Evolutionary conservation across 2,888 invertebrate species (phyloP), one percentile per base, ranked within the genome.

Genomic region (Phaedon cochleariae): DNA sequence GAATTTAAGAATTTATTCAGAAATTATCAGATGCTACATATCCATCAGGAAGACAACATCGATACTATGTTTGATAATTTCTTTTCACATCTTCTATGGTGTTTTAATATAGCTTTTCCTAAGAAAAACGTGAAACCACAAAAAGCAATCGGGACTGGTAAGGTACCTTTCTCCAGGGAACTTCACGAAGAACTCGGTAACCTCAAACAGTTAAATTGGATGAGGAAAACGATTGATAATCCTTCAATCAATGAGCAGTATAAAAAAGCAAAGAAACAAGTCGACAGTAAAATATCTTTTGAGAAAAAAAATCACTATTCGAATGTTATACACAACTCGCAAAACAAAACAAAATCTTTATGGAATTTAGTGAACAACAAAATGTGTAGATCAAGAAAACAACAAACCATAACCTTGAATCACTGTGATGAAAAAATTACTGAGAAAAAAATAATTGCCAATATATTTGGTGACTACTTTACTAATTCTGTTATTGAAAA

Each of bases 221-320:
- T 51, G 12, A 51, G 29, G 51, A 51, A 51, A 51, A 51, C 15
- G 17, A 51, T 26, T 26, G 5, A 20, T 5, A 20, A 51, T 21
- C 21, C 51, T 18, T 51, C 22, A 18, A 51, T 51, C 17, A 51
- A 26, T 15, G 21, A 51, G 29, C 51, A 51, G 4, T 51, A 51
- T 15, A 51, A 51, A 51, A 18, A 51, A 7, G 17, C 51, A 51
- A 51, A 51, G 9, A 51, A 51, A 51, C 29, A 26, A 51, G 20
- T 51, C 7, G 51, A 51, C 15, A 51, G 12, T 10, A 51, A 51
- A 51, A 51, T 21, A 1, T 51, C 51, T 7, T 18, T 12, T 51
- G n/a, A n/a, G 26, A 51, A 51, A 51, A 51, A 51, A 51, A 26
- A 51, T 18, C 20, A 51, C 29, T 51, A 51, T 15, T n/a, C 51